Evolutionary conservation across 1,140 invertebrate genomes (phyloP).

Genomic region (Euura saliciscinereae): DNA sequence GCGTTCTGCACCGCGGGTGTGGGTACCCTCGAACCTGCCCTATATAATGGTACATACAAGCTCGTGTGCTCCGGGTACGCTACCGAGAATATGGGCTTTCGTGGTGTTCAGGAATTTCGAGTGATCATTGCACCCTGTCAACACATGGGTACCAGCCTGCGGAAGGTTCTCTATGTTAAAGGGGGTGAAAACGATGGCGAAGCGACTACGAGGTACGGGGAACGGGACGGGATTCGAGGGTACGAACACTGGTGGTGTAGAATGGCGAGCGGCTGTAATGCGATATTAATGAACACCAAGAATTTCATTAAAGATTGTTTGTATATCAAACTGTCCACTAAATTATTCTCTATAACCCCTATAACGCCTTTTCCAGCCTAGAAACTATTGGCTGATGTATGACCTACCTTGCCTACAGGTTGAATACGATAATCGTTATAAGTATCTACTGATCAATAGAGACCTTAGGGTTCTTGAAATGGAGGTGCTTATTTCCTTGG

Average conservation of each 20-base stretch:
- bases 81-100: slow-evolving; percentile 4
- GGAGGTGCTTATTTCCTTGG: background rate
- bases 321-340: slow-evolving; percentile 70
- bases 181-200: slow-evolving; percentile 23
- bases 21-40: too few species aligned
- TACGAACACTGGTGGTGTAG: slow-evolving; percentile 36
- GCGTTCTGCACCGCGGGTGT: too few species aligned
- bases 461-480: background rate
- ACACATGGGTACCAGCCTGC: slow-evolving; percentile 31
- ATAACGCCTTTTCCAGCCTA: slow-evolving; percentile 47
- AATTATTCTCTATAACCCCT: slow-evolving; percentile 64
- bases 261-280: slow-evolving; percentile 60
- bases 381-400: slow-evolving; percentile 51
- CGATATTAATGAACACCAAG: slow-evolving; percentile 72
- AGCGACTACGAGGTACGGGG: slow-evolving; percentile 14
- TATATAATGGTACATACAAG: too few species aligned
- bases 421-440: background rate
- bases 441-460: background rate
- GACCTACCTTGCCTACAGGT: slow-evolving; percentile 22
- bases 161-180: slow-evolving; percentile 11
- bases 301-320: slow-evolving; percentile 74
- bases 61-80: background rate
- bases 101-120: slow-evolving; percentile 39
- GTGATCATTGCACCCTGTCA: slow-evolving; percentile 32
- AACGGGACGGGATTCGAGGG: slow-evolving; percentile 31